Evolutionary conservation across 2,113 vertebrate species (phyloP).

Genomic region (Semnopithecus entellus): DNA sequence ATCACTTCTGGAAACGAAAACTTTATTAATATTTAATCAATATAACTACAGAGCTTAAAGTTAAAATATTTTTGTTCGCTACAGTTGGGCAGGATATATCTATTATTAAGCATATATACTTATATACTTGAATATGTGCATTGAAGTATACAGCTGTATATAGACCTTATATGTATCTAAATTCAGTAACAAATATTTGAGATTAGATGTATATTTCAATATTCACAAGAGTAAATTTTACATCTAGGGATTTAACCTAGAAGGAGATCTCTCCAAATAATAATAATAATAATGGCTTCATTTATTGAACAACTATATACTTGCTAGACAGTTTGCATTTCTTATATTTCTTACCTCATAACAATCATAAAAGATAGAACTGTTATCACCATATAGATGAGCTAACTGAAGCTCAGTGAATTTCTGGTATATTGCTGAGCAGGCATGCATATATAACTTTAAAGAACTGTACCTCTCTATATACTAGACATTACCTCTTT

Average conservation of each 20-base stretch:
- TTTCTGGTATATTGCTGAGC: not conserved
- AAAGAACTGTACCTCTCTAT: not conserved
- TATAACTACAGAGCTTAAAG: not conserved
- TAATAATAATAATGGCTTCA: not conserved
- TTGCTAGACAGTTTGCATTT: not conserved
- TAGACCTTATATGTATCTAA: not conserved
- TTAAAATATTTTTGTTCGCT: constrained; percentile 5
- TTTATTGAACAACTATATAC: not conserved
- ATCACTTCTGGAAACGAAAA: not conserved
- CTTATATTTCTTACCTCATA: not conserved
- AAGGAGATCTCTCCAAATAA: not conserved
- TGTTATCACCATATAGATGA: not conserved
- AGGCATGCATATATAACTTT: not conserved
- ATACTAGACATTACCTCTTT: not conserved
- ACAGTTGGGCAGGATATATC: not conserved
- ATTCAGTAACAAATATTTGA: not conserved
- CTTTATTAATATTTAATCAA: not conserved
- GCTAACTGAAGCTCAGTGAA: not conserved
- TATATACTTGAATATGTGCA: not conserved
- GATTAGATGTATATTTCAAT: not conserved
- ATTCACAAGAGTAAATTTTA: not conserved
- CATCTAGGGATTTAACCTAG: not conserved
- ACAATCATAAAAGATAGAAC: not conserved
- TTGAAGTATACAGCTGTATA: not conserved
- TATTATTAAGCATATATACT: not conserved